These are phyloP conservation scores for Serranus cabrilla DNA, from an alignment of 2,797 vertebrate genomes.

Conservation along the genomic window DNA sequence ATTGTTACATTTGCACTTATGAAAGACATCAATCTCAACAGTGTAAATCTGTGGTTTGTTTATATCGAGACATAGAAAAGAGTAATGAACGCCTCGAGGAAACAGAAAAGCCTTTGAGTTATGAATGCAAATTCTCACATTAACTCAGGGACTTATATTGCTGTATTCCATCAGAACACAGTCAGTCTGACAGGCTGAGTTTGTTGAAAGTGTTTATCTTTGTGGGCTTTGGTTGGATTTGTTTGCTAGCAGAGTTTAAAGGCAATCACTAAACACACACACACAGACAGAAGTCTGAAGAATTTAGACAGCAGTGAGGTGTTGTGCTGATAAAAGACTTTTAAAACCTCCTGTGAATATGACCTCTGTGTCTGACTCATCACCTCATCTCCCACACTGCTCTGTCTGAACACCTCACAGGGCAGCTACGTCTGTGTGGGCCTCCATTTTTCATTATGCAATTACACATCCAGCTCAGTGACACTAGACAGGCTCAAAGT, in stretches of 20 bases:
- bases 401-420: not conserved
- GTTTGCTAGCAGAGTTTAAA: not conserved
- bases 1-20: slow-evolving; percentile 40
- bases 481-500: not conserved
- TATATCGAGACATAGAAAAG: slow-evolving; percentile 24
- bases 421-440: slow-evolving; percentile 28
- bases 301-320: slow-evolving; percentile 14
- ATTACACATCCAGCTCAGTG: slow-evolving; percentile 15
- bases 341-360: not conserved
- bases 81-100: slow-evolving; percentile 48
- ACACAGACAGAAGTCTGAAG: slow-evolving; percentile 6
- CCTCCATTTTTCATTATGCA: slow-evolving; percentile 31
- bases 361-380: slow-evolving; percentile 24
- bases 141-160: slow-evolving; percentile 49
- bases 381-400: slow-evolving; percentile 9
- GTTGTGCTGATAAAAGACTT: slow-evolving; percentile 26
- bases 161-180: slow-evolving; percentile 51
- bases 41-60: slow-evolving; percentile 33
- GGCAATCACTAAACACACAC: not conserved
- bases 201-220: slow-evolving; percentile 16
- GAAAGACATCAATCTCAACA: slow-evolving; percentile 58
- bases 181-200: slow-evolving; percentile 15
- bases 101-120: slow-evolving; percentile 42
- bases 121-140: slow-evolving; percentile 62
- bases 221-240: slow-evolving; percentile 16